These are phyloP conservation scores for Verasper variegatus DNA, from an alignment of 2,113 vertebrate genomes.

Conservation along the genomic window DNA sequence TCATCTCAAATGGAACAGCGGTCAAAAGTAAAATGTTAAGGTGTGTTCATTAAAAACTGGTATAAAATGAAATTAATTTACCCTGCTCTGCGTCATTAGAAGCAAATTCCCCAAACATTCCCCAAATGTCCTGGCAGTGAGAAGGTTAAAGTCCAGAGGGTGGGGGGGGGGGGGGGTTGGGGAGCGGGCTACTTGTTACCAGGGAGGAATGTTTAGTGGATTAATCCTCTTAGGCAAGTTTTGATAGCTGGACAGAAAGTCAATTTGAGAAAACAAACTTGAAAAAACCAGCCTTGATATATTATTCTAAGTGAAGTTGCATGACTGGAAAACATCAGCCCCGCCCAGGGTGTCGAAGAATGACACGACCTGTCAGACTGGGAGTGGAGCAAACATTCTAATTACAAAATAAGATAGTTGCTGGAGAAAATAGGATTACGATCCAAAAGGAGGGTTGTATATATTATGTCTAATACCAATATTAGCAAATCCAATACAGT, in stretches of 20 bases:
- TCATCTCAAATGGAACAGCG: not conserved
- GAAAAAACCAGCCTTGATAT: constrained; percentile 19
- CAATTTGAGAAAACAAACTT: constrained; percentile 35
- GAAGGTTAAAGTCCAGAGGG: constrained; percentile 27
- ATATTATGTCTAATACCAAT: not conserved
- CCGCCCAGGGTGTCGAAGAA: not conserved
- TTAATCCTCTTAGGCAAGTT: constrained; percentile 34
- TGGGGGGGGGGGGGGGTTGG: not conserved
- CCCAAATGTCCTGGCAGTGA: not conserved
- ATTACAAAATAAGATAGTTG: not conserved
- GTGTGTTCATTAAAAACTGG: too few species aligned
- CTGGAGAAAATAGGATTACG: not conserved
- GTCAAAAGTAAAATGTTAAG: not conserved
- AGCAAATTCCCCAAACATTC: too few species aligned
- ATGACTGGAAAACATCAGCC: constrained; percentile 15
- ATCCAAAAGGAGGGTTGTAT: constrained; percentile 1
- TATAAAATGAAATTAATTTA: too few species aligned
- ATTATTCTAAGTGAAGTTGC: constrained; percentile 17
- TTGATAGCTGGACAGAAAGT: constrained; percentile 28
- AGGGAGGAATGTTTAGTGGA: constrained; percentile 6
- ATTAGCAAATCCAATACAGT: not conserved
- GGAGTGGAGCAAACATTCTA: not conserved
- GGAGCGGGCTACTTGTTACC: constrained; percentile 10
- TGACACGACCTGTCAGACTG: not conserved
- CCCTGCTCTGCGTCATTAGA: too few species aligned